Evolutionary conservation across 2,888 invertebrate species (phyloP).

Genomic region (Cataglyphis rosenhaueri): DNA sequence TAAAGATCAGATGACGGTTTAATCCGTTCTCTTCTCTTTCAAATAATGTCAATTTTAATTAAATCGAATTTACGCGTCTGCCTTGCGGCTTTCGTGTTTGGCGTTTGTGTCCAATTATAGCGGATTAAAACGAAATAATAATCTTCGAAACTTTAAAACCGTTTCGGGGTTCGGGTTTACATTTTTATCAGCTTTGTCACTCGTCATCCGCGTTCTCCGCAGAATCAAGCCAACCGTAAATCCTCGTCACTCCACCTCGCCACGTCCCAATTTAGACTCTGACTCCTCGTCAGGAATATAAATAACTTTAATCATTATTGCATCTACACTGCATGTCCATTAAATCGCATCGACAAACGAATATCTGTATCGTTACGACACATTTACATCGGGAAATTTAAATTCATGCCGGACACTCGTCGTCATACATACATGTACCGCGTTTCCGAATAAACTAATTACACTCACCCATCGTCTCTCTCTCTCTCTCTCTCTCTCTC

Average conservation of each 20-base stretch:
- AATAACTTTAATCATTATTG: slow-evolving; percentile 49
- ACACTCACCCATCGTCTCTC: background rate
- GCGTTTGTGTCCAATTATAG: slow-evolving; percentile 2
- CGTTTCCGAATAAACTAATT: slow-evolving; percentile 37
- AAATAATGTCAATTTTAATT: slow-evolving; percentile 40
- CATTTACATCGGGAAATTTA: slow-evolving; percentile 35
- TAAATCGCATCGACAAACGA: slow-evolving; percentile 42
- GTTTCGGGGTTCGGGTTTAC: background rate
- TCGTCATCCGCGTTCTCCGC: slow-evolving; percentile 26
- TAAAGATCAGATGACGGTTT: background rate
- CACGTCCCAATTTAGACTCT: slow-evolving; percentile 36
- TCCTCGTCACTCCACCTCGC: slow-evolving; percentile 5
- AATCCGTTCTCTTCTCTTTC: slow-evolving; percentile 12
- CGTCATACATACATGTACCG: background rate
- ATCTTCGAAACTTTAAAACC: slow-evolving; percentile 24
- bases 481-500: too few relatives aligned
- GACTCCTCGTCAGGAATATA: slow-evolving; percentile 36
- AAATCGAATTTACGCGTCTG: slow-evolving; percentile 1
- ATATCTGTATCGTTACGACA: slow-evolving; percentile 39
- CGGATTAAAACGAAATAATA: slow-evolving; percentile 45
- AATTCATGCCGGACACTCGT: slow-evolving; percentile 23
- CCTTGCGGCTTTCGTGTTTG: background rate
- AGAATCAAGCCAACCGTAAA: slow-evolving; percentile 31
- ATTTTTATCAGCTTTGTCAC: slow-evolving; percentile 15
- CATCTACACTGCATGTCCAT: slow-evolving; percentile 57